These are phyloP conservation scores for Drosophila anomelani DNA, from an alignment of 2,888 invertebrate genomes.

Conservation along the genomic window DNA sequence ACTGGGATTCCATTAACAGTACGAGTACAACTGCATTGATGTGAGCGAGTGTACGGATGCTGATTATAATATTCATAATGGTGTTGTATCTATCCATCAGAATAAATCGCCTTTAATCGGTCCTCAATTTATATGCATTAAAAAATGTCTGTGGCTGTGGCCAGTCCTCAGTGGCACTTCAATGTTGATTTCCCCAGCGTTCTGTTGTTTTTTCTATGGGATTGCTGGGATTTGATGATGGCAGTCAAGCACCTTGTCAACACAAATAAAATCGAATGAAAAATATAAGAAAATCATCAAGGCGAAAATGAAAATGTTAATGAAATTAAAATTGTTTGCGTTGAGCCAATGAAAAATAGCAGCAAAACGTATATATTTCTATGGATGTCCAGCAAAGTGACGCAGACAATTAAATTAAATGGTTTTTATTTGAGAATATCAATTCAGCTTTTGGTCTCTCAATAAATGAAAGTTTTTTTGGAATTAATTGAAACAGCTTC, in stretches of 20 bases:
- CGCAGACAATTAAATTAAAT: slow-evolving; percentile 36
- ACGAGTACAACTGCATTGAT: slow-evolving; percentile 62
- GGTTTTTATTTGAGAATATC: slow-evolving; percentile 18
- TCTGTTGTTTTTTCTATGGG: slow-evolving; percentile 19
- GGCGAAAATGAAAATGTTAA: slow-evolving; percentile 38
- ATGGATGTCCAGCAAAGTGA: slow-evolving; percentile 17
- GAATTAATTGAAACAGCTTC: slow-evolving; percentile 9
- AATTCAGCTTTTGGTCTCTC: slow-evolving; percentile 7
- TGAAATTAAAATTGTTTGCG: slow-evolving; percentile 47
- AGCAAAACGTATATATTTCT: slow-evolving; percentile 1
- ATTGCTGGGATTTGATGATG: slow-evolving; percentile 34
- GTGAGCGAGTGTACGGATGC: not conserved
- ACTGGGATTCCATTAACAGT: slow-evolving; percentile 69
- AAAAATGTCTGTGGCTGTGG: slow-evolving; percentile 19
- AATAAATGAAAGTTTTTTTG: slow-evolving; percentile 12
- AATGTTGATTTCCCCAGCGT: slow-evolving; percentile 34
- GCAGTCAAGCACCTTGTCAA: slow-evolving; percentile 58
- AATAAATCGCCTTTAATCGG: slow-evolving; percentile 66
- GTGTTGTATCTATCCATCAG: slow-evolving; percentile 51
- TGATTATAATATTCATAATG: slow-evolving; percentile 35
- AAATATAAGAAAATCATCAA: slow-evolving; percentile 1
- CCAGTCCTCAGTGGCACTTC: slow-evolving; percentile 49
- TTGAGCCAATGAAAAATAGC: slow-evolving; percentile 18
- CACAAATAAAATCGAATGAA: slow-evolving; percentile 30
- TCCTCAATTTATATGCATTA: slow-evolving; percentile 48